A percentile compares a stretch with the other conserved stretches of the same genome.
phyloP scores from a whole-genome alignment of 2,888 invertebrate genomes.

The Noctua pronuba region DNA sequence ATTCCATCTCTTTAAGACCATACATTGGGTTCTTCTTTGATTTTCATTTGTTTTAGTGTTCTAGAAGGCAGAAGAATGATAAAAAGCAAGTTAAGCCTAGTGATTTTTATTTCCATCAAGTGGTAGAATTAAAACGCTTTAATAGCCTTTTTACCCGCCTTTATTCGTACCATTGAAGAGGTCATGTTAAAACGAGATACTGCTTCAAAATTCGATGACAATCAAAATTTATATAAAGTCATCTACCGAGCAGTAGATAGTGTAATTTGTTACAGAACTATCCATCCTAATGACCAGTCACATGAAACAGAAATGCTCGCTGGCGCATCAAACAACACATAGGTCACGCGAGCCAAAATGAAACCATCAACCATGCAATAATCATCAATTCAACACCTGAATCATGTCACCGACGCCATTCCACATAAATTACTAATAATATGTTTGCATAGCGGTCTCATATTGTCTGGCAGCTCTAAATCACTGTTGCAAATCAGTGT shows the following conservation, averaged over 20 bases:
- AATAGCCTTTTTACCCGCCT: neutral
- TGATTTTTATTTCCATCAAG: too few species aligned
- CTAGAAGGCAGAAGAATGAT: too few species aligned
- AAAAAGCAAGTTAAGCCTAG: too few species aligned
- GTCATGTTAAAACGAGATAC: too few species aligned
- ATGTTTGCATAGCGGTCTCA: slow-evolving; percentile 45
- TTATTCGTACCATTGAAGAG: neutral
- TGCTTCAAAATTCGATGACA: neutral
- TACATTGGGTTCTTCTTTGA: too few species aligned
- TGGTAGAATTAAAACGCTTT: neutral
- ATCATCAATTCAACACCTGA: slow-evolving; percentile 56
- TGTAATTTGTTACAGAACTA: neutral
- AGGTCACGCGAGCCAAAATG: slow-evolving; percentile 28
- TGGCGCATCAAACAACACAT: slow-evolving; percentile 7
- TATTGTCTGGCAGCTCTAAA: slow-evolving; percentile 53
- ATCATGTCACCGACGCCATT: slow-evolving; percentile 53
- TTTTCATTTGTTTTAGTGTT: too few species aligned
- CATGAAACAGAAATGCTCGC: neutral
- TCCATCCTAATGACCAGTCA: neutral
- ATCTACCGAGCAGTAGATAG: neutral
- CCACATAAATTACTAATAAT: slow-evolving; percentile 58
- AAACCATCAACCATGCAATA: slow-evolving; percentile 50
- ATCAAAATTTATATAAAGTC: neutral
- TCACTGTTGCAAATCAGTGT: slow-evolving; percentile 54
- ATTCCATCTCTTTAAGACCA: too few species aligned